Base-by-base conservation (phyloP, 2,797 vertebrate species). In the Pantherophis alleghaniensis region DNA sequence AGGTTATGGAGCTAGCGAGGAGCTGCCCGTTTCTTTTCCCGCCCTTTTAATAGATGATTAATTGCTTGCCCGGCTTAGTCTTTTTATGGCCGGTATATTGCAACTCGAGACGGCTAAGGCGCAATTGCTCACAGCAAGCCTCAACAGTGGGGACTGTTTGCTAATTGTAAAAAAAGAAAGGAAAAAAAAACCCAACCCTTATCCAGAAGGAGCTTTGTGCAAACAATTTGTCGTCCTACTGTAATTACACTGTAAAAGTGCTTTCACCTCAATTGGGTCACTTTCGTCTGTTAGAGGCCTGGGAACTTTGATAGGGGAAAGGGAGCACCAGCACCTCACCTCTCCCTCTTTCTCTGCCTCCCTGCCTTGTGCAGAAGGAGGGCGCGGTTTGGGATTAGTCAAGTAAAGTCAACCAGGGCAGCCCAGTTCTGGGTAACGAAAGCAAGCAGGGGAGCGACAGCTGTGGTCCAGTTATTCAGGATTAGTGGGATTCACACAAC, bases 11-110 rank as follows among this genome's bases (percentile, higher is more conserved):
- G 92, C 91, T 32, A 92, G 92, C 57, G 94, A 47, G 7, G 32
- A 93, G 94, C 57, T 93, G 74, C 90, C 94, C 92, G 12, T 95
- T 96, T 93, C 95, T 94, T 96, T 61, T 95, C 92, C 94, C 74
- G 9, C 92, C 88, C 96, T 97, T 51, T 98, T 98, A 98, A 98
- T 96, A 97, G 97, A 96, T 97, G 97, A 98, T 98, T 98, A 98
- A 98, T 98, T 97, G 97, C 97, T 97, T 97, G 88, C 95, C 95
- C 88, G 95, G 88, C 83, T 97, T 98, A 98, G 97, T 96, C 96
- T 96, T 97, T 98, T 98, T 98, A 98, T 98, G 97, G 95, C 96
- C 97, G 95, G 95, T 97, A 96, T 97, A 95, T 97, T 97, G 95
- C 96, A 95, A 94, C 94, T 92, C 92, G 92, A 95, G 95, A 93